Base-by-base conservation (phyloP, 2,888 invertebrate species). In the Julus scanicus region DNA sequence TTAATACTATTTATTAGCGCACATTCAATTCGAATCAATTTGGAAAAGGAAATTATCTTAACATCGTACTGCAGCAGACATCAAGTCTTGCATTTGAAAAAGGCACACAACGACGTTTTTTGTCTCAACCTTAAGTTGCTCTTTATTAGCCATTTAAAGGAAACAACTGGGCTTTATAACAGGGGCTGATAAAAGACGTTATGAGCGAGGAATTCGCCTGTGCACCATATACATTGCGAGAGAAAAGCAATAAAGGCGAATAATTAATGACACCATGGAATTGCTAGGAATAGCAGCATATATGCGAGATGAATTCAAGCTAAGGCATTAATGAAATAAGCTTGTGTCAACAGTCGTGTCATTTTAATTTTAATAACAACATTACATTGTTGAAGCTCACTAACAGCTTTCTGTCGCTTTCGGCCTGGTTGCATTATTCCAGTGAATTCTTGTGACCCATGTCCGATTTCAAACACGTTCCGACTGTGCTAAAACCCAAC, bases 81-180 rank as follows among this genome's bases (percentile, higher is more conserved):
- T 63, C 63, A n/a, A n/a, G 20, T 17, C 17, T 1, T 8, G n/a
- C 63, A 20, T n/a, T 63, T 63, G 63, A n/a, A 63, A 63, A 63
- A 63, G 63, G n/a, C 63, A 63, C 63, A n/a, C 20, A 20, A 20
- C 17, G 63, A 17, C n/a, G 53, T 13, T n/a, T 63, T 20, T 63
- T n/a, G 63, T 63, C 4, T 63, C 20, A 63, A 63, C 20, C 20
- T 63, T 63, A 63, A 63, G n/a, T 63, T 20, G 63, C 63, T 63
- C 63, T 63, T 63, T 63, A 63, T 63, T 63, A 63, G 63, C 63
- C 63, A 63, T 63, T 63, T 63, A 63, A 63, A 63, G 63, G 63
- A 63, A 63, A 63, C 63, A 63, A 63, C 63, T 20, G 63, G 63
- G 17, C 63, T 63, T 63, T 63, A 63, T 63, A 20, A n/a, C 63